phyloP scores from a whole-genome alignment of 2,113 vertebrate species.

The Mesembrinibis cayennensis region DNA sequence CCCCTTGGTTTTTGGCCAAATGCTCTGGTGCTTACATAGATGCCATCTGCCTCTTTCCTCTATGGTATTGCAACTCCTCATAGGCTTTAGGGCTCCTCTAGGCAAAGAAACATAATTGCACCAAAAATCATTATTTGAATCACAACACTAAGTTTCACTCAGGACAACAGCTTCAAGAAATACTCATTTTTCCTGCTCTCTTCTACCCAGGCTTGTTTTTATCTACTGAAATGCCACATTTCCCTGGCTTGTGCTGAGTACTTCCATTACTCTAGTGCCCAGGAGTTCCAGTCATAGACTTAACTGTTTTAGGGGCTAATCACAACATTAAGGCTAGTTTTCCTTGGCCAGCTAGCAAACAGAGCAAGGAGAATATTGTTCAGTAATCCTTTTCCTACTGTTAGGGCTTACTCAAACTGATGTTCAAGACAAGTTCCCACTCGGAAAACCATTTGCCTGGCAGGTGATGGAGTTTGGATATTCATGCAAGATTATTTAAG shows the following conservation, averaged over 20 bases:
- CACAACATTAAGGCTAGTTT: background rate
- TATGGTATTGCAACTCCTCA: background rate
- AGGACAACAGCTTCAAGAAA: constrained; percentile 31
- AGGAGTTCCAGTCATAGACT: background rate
- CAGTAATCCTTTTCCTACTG: background rate
- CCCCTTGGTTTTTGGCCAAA: constrained; percentile 50
- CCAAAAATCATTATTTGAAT: constrained; percentile 25
- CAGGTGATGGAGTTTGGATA: background rate
- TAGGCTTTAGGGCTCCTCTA: constrained; percentile 35
- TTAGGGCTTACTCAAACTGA: background rate
- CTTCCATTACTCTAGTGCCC: background rate
- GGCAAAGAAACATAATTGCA: constrained; percentile 37
- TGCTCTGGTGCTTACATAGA: constrained; percentile 39
- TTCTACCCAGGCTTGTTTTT: background rate
- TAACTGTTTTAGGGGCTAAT: background rate
- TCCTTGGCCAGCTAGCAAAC: background rate
- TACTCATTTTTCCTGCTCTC: background rate
- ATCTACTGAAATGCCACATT: background rate
- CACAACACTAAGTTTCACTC: background rate
- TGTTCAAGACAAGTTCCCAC: background rate
- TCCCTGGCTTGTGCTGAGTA: background rate
- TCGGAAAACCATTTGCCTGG: background rate
- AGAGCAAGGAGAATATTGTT: background rate
- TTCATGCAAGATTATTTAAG: background rate
- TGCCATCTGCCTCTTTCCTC: constrained; percentile 66